These are phyloP conservation scores for Gopherus flavomarginatus DNA, from an alignment of 2,113 vertebrate species.

Conservation along the genomic window DNA sequence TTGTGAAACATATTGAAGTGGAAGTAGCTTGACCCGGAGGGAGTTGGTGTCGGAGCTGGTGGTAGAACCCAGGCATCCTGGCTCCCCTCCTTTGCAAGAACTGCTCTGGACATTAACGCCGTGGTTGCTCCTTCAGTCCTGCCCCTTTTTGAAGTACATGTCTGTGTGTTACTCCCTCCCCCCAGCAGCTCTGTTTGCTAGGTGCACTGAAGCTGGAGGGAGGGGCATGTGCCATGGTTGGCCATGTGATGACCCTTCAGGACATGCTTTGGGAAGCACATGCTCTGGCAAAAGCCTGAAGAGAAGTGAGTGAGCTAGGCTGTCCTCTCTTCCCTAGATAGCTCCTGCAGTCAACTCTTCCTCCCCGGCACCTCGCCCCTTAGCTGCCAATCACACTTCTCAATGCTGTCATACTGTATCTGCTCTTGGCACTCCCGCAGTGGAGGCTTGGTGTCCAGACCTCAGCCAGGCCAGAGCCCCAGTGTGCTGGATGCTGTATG, in stretches of 20 bases:
- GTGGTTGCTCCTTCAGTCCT: accelerated
- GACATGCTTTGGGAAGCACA: too few relatives aligned
- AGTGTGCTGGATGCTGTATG: neutral
- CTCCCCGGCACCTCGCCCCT: too few relatives aligned
- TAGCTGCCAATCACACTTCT: too few relatives aligned
- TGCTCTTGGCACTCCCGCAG: neutral
- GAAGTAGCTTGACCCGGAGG: neutral
- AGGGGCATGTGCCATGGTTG: accelerated
- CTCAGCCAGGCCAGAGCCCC: too few relatives aligned
- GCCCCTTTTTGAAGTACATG: neutral
- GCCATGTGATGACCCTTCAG: too few relatives aligned
- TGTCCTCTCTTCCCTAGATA: neutral
- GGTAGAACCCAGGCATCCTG: neutral
- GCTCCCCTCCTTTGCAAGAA: neutral
- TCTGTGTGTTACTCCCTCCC: neutral
- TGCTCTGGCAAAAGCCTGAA: neutral
- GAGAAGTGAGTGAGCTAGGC: neutral
- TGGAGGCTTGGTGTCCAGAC: too few relatives aligned
- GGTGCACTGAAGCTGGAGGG: neutral
- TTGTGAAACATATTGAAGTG: neutral
- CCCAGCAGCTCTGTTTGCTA: neutral
- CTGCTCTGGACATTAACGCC: too few relatives aligned
- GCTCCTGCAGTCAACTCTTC: neutral
- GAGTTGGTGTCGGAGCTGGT: too few relatives aligned
- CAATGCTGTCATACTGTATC: too few relatives aligned